Percentiles rank a stretch among this genome's conserved stretches.
Conservation (phyloP, 53 echinoderm and acorn worm species). For the Echinarachnius parma region DNA sequence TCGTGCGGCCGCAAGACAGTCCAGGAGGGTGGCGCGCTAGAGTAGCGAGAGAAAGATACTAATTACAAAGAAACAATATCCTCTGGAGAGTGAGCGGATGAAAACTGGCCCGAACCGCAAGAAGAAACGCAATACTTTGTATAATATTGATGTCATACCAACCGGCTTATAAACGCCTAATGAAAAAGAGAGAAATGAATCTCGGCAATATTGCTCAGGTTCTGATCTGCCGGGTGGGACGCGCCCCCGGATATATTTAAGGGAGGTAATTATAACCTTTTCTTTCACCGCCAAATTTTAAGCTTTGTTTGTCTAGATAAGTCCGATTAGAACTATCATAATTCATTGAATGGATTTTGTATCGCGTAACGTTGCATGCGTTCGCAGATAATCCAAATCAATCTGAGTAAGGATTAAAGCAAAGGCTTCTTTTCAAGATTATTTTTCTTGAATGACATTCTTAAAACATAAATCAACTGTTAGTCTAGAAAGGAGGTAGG, state of each 20-base stretch:
- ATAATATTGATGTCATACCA: constrained; percentile 51
- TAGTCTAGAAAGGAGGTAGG: too few species aligned
- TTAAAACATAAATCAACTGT: too few species aligned
- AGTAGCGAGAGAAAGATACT: constrained; percentile 24
- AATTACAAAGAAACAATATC: constrained; percentile 45
- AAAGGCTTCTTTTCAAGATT: too few species aligned
- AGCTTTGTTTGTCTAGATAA: constrained; percentile 41
- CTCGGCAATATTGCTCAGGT: constrained; percentile 11
- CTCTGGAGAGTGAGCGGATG: constrained; percentile 19
- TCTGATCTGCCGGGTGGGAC: background rate
- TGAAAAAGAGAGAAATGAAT: constrained; percentile 37
- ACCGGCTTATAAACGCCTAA: constrained; percentile 40
- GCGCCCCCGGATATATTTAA: constrained; percentile 40
- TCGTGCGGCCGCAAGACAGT: constrained; percentile 3
- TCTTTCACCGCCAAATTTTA: constrained; percentile 15
- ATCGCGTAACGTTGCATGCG: too few species aligned
- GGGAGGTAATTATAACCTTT: too few species aligned
- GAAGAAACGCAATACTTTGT: constrained; percentile 52
- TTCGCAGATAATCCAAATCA: too few species aligned
- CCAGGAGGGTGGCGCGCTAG: constrained; percentile 16
- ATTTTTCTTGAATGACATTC: too few species aligned
- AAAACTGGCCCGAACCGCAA: constrained; percentile 27
- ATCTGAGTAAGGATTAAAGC: too few species aligned
- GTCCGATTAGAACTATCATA: constrained; percentile 40
- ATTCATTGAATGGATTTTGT: constrained; percentile 22